These are phyloP conservation scores for Drosophila suzukii DNA, from an alignment of 1,140 invertebrate species.

Conservation along the genomic window DNA sequence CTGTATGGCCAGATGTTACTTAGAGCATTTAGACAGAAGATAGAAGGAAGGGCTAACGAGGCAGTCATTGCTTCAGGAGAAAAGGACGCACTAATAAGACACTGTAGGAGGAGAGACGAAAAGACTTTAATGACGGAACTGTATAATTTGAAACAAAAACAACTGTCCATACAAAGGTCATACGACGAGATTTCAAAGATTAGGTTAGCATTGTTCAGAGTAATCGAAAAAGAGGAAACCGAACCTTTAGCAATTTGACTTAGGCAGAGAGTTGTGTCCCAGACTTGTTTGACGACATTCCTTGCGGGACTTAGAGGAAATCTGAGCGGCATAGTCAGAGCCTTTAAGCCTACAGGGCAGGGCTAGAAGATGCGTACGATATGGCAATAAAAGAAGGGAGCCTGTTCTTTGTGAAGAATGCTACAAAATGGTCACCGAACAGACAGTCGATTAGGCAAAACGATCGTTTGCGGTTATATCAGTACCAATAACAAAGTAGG, in stretches of 20 bases:
- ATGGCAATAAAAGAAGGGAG: background rate
- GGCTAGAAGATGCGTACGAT: background rate
- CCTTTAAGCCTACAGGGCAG: background rate
- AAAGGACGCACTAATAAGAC: background rate
- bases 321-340: background rate
- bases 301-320: background rate
- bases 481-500: background rate
- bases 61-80: background rate
- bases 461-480: background rate
- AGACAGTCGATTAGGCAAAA: background rate
- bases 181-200: background rate
- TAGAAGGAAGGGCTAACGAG: background rate
- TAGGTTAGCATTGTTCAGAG: background rate
- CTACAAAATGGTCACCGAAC: background rate
- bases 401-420: background rate
- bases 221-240: background rate
- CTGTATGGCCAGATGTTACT: background rate
- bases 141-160: background rate
- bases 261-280: background rate
- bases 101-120: slow-evolving; percentile 8
- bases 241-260: background rate
- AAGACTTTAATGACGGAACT: background rate
- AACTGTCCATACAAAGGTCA: background rate
- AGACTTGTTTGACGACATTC: background rate
- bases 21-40: background rate